Evolutionary conservation across 2,113 vertebrate species (phyloP), one percentile per base, ranked within the genome.

Genomic region (Paratilapia polleni): DNA sequence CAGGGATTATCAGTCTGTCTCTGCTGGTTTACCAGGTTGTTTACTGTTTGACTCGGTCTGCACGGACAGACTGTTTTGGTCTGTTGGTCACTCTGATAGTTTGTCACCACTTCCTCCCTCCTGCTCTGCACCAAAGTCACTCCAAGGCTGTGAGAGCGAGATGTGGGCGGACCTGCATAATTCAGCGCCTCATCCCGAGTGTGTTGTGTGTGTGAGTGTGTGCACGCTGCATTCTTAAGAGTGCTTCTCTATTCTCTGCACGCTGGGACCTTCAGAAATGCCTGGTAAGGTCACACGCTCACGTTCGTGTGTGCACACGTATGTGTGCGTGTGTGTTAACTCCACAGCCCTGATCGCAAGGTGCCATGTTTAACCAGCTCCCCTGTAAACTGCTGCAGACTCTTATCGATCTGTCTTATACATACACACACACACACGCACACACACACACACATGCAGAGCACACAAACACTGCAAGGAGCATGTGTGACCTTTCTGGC

Each of bases 101-200:
- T 84, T 73, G 74, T 57, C 64, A 57, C 75, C 41, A 61, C 82
- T 49, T 43, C 61, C 63, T 34, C n/a, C 28, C 31, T 47, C 28
- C 38, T 36, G 14, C 62, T 84, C 63, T 75, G 31, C 77, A 78
- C 80, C 89, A 92, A 87, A 93, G 89, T 93, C 89, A 85, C 73
- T 79, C 26, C 80, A 88, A 77, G 87, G 82, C 82, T 80, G 60
- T 58, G 68, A 62, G 86, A 80, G 80, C 36, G 24, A 41, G 66
- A 62, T 56, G 87, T 90, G 87, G 87, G 86, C 57, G 36, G 83
- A 62, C 15, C 84, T 93, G 90, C 90, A 93, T 94, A 89, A 92
- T 92, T 92, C 81, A 89, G 52, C 34, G 60, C 41, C 75, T 80
- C 81, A 74, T 86, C 85, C 59, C 20, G 1, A 36, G 79, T 47